phyloP scores from a whole-genome alignment of 2,797 vertebrate genomes.

The Telmatherina bonti region DNA sequence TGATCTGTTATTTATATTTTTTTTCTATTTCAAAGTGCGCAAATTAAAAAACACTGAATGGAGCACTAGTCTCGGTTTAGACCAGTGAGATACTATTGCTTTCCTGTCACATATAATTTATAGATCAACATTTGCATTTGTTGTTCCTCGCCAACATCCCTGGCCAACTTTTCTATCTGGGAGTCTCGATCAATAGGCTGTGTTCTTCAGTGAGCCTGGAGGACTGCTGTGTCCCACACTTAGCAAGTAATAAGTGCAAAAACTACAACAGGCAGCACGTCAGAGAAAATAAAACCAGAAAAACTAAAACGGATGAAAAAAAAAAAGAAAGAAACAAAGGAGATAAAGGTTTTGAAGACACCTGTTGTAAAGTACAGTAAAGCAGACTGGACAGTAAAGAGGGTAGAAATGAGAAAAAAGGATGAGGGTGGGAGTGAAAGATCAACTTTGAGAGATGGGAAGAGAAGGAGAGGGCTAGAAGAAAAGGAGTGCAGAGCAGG shows the following conservation, averaged over 20 bases:
- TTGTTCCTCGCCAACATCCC: conserved; percentile 86
- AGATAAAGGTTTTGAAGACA: conserved; percentile 38
- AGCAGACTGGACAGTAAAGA: conserved; percentile 48
- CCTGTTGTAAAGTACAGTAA: conserved; percentile 51
- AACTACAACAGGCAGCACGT: conserved; percentile 27
- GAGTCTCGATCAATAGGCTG: conserved; percentile 89
- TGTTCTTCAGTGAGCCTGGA: conserved; percentile 82
- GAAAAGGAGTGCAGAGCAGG: conserved; percentile 54
- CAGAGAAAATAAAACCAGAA: conserved; percentile 20
- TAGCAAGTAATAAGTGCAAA: conserved; percentile 60
- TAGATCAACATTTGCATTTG: conserved; percentile 92
- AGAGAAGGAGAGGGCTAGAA: conserved; percentile 50
- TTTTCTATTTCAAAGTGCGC: conserved; percentile 80
- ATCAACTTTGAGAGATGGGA: conserved; percentile 64
- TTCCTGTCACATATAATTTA: conserved; percentile 97
- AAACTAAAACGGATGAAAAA: conserved; percentile 26
- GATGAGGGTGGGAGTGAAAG: conserved; percentile 59
- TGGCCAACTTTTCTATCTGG: conserved; percentile 87
- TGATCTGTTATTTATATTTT: conserved; percentile 64
- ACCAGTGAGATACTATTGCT: conserved; percentile 92
- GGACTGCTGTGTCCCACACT: conserved; percentile 77
- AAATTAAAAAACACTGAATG: conserved; percentile 90
- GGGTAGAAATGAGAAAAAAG: conserved; percentile 63
- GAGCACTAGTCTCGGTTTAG: conserved; percentile 88
- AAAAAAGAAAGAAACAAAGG: conserved; percentile 33